Evolutionary conservation across 1,140 invertebrate species (phyloP).

Genomic region (Leptopilina clavipes): DNA sequence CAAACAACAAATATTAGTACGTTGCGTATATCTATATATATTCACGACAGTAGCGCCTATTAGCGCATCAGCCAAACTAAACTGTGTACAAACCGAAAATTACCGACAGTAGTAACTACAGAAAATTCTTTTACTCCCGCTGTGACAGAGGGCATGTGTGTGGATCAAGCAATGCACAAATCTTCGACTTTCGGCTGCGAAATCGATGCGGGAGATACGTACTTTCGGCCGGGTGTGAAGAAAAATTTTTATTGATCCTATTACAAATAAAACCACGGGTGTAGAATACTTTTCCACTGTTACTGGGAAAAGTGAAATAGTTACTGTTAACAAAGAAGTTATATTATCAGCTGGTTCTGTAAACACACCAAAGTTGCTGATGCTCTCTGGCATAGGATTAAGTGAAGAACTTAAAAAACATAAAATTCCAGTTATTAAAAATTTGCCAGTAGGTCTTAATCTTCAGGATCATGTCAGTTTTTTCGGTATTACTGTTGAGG

Average conservation of each 20-base stretch:
- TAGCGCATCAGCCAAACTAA: too few species aligned
- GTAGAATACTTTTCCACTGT: conserved; percentile 77
- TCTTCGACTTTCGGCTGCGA: too few species aligned
- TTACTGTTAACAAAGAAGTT: not conserved
- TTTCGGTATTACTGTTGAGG: not conserved
- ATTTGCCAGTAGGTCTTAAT: not conserved
- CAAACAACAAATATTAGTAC: too few species aligned
- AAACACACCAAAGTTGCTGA: not conserved
- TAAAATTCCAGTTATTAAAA: not conserved
- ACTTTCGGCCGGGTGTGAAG: too few species aligned
- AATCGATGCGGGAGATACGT: too few species aligned
- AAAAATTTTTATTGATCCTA: conserved; percentile 82
- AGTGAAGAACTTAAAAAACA: not conserved
- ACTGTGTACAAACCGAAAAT: too few species aligned
- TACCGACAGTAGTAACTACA: too few species aligned
- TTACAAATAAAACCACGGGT: conserved; percentile 81
- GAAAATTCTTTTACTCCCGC: too few species aligned
- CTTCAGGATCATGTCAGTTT: not conserved
- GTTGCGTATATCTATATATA: too few species aligned
- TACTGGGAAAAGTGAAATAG: conserved; percentile 56
- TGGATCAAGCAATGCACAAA: too few species aligned
- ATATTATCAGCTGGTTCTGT: not conserved
- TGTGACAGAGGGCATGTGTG: too few species aligned
- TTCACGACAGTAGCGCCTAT: too few species aligned
- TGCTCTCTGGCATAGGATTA: not conserved